phyloP scores from a whole-genome alignment of 1,140 invertebrate genomes.

The Drosophila santomea region DNA sequence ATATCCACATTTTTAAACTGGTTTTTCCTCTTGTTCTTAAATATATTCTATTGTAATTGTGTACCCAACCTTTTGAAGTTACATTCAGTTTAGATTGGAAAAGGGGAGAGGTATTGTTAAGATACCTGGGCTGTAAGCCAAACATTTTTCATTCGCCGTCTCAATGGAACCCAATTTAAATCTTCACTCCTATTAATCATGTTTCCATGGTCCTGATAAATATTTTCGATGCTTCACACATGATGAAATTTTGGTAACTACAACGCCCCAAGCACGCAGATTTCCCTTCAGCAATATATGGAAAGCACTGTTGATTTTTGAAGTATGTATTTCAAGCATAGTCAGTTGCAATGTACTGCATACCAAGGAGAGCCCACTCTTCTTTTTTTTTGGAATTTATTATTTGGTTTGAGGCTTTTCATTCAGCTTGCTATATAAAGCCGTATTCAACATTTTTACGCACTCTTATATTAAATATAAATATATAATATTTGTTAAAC shows the following conservation, averaged over 20 bases:
- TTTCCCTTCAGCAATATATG: conserved; percentile 4
- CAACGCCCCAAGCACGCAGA: conserved; percentile 27
- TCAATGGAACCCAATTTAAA: neutral
- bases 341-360: conserved; percentile 13
- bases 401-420: neutral
- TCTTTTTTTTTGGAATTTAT: no score
- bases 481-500: no score
- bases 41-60: no score
- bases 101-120: conserved; percentile 15
- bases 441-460: no score
- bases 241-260: conserved; percentile 44
- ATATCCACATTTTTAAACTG: no score
- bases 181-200: conserved; percentile 24
- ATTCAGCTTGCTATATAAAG: no score
- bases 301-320: conserved; percentile 4
- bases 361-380: no score
- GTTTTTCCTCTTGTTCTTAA: no score
- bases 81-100: conserved; percentile 15
- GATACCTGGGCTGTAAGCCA: conserved; percentile 37
- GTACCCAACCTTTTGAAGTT: no score
- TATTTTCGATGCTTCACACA: conserved; percentile 41
- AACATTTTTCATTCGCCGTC: conserved; percentile 33
- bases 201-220: conserved; percentile 31
- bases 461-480: no score
- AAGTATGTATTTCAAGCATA: conserved; percentile 1